Base-by-base conservation (phyloP, 2,888 invertebrate species). In the Diaphora mendica region DNA sequence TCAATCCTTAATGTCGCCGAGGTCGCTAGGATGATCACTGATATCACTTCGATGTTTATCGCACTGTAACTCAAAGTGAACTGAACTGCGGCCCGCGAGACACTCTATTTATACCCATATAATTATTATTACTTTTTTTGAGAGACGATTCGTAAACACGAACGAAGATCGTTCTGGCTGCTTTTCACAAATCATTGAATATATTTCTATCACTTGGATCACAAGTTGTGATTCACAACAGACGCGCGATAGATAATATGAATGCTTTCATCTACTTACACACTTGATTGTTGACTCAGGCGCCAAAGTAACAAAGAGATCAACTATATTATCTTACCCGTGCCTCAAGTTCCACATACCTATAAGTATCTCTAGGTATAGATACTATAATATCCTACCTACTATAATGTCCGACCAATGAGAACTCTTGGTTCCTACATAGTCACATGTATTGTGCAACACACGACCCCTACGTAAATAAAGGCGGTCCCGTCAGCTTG, bases 191-290 rank as follows among this genome's bases (percentile, higher is more conserved):
- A 44, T 11, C 1, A 44, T 15, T 44, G 15, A 44, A 44, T 44
- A 44, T 20, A 20, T 20, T 20, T 48, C 20, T 48, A 20, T 48
- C 48, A 7, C 48, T 48, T 26, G 15, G 26, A 26, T n/a, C 59
- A 59, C n/a, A n/a, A n/a, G n/a, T n/a, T n/a, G n/a, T n/a, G n/a
- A n/a, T n/a, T n/a, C n/a, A n/a, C 26, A 66, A 68, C 55, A 17
- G 73, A 71, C 82, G 75, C 74, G 76, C 80, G 82, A 72, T 82
- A 70, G 68, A 82, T 66, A 82, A 82, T 75, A 84, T 13, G 59
- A 77, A 78, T 82, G 73, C 77, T 73, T 83, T 74, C n/a, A 68
- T 65, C 17, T 72, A n/a, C n/a, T n/a, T n/a, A 80, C 64, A 78
- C 76, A 75, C 68, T 71, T 59, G 55, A 51, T 35, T 51, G 64